Base-by-base conservation (phyloP, 2,113 vertebrate species). In the Sterrhoptilus dennistouni region DNA sequence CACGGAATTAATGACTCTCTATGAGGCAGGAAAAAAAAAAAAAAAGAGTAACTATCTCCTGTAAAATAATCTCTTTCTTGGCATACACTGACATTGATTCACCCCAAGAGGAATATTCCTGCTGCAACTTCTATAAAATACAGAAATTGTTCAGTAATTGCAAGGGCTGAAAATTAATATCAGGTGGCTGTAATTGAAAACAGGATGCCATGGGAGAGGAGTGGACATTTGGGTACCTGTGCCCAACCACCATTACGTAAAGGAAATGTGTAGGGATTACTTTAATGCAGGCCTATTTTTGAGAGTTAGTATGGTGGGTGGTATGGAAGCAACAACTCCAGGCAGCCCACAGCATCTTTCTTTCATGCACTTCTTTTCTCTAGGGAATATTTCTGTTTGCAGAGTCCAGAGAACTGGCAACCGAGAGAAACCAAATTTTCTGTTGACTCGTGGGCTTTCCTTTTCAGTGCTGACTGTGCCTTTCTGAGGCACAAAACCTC, bases 21-120 rank as follows among this genome's bases (percentile, higher is more conserved):
- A 5, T 79, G 57, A 96, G 80, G 66, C 52, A 89, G 5, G 0
- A 19, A 4, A 70, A 31, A 31, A 69, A 36, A 49, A 84, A 49
- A 27, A 6, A n/a, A 59, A 38, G 19, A 77, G 68, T 78, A 75
- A 88, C 90, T 66, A 28, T 83, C 54, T 91, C 47, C 52, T 90
- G 79, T 78, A 92, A 90, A 93, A 83, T 81, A 44, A 72, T 95
- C 28, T 88, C 63, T 96, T 54, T 66, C 93, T 78, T 93, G 88
- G 83, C 68, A 60, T 59, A 52, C 35, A 21, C 69, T 90, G 88
- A 35, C 95, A 94, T 42, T 94, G 85, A 93, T 93, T 97, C 80
- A 94, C 65, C 85, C 60, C 92, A 84, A 87, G 76, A 83, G 79
- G 68, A 95, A 81, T 86, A 92, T 90, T 97, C 86, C 49, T 90